phyloP scores from a whole-genome alignment of 2,797 vertebrate species.

The Babyrousa celebensis region DNA sequence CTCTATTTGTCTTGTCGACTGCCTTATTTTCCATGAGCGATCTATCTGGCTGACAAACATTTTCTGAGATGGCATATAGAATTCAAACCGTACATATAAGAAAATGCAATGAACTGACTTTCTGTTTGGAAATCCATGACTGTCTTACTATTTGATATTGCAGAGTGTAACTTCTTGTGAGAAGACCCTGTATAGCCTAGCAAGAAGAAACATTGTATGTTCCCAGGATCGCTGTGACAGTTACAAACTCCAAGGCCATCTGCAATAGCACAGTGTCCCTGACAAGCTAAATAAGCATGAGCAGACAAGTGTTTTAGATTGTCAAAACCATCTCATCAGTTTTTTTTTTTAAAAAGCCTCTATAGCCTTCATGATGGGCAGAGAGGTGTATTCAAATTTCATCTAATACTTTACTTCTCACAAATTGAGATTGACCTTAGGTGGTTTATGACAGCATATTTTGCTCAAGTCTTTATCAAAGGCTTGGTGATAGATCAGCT shows the following conservation, averaged over 20 bases:
- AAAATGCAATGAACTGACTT: neutral
- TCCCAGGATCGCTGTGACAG: conserved; percentile 90
- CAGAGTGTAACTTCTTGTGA: conserved; percentile 87
- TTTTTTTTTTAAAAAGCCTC: conserved; percentile 3
- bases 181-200: conserved; percentile 88
- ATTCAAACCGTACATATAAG: neutral
- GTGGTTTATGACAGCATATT: conserved; percentile 73
- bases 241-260: conserved; percentile 88
- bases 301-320: neutral
- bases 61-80: neutral
- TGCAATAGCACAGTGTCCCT: conserved; percentile 85
- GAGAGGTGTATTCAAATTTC: conserved; percentile 23
- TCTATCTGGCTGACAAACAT: neutral
- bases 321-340: conserved; percentile 58
- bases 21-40: neutral
- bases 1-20: neutral
- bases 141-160: neutral
- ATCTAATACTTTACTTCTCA: conserved; percentile 66
- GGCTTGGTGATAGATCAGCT: conserved; percentile 89
- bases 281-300: conserved; percentile 87
- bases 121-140: neutral
- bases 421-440: conserved; percentile 76
- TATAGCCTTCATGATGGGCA: neutral
- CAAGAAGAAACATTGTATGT: conserved; percentile 86
- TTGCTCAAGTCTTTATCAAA: conserved; percentile 82